phyloP scores from a whole-genome alignment of 2,113 vertebrate species.

The Chloroceryle aenea region DNA sequence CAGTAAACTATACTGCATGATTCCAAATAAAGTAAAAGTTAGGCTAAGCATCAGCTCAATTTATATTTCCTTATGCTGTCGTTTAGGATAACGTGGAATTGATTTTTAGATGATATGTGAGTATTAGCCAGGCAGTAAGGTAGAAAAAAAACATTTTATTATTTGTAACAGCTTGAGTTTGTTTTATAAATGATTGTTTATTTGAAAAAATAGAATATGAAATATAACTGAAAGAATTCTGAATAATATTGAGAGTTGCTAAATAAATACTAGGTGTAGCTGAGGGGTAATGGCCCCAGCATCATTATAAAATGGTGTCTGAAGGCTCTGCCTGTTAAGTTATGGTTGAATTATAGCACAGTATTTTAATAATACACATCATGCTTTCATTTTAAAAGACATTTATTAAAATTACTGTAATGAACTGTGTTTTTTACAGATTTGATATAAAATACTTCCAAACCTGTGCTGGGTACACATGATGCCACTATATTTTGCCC shows the following conservation, averaged over 20 bases:
- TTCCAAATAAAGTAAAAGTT: not conserved
- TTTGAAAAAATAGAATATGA: not conserved
- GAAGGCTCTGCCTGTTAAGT: not conserved
- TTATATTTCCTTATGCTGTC: not conserved
- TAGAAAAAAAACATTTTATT: not conserved
- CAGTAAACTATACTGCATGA: not conserved
- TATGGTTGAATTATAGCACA: not conserved
- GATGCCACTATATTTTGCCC: not conserved
- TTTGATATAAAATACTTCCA: not conserved
- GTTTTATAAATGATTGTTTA: not conserved
- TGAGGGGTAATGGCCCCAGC: not conserved
- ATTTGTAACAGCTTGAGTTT: not conserved
- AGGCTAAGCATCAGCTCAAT: not conserved
- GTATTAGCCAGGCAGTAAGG: not conserved
- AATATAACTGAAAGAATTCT: not conserved
- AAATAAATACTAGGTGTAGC: not conserved
- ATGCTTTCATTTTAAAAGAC: not conserved
- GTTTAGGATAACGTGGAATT: not conserved
- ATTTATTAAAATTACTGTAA: not conserved
- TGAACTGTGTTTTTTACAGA: not conserved
- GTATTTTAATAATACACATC: not conserved
- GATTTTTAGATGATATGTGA: not conserved
- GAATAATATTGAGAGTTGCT: not conserved
- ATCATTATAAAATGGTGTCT: not conserved
- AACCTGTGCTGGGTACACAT: not conserved